A percentile compares a stretch with the other conserved stretches of the same genome.
Evolutionary conservation across 1,140 invertebrate species (phyloP).

Genomic region (Megathymus violae): DNA sequence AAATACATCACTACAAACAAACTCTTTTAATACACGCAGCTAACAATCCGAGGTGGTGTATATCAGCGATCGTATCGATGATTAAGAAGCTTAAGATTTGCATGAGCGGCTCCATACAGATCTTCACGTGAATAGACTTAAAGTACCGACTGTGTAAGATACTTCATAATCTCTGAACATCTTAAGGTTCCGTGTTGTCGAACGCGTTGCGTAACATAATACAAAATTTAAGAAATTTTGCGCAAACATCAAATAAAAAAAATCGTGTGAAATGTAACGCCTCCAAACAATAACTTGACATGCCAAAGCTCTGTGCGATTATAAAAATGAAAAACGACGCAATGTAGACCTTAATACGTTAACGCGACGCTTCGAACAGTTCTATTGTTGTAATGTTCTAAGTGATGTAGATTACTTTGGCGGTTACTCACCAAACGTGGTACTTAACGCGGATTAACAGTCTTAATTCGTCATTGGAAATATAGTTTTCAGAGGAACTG

Average conservation of each 20-base stretch:
- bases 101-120: no score
- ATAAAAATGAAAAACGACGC: background rate
- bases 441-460: slow-evolving; percentile 24
- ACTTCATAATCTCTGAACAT: slow-evolving; percentile 16
- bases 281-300: slow-evolving; percentile 6
- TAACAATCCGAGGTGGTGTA: no score
- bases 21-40: no score
- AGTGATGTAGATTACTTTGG: background rate
- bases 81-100: slow-evolving; percentile 1
- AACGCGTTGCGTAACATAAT: no score
- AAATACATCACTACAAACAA: no score
- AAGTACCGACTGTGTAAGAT: slow-evolving; percentile 3
- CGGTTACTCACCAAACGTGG: slow-evolving; percentile 11
- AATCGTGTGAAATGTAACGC: slow-evolving; percentile 32
- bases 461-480: background rate
- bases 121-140: background rate
- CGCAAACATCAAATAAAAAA: slow-evolving; percentile 29
- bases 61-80: no score
- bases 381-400: background rate
- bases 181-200: slow-evolving; percentile 1
- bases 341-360: slow-evolving; percentile 1
- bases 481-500: no score
- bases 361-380: background rate
- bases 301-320: background rate
- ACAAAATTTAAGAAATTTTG: slow-evolving; percentile 18